A percentile compares a stretch with the other conserved stretches of the same genome.
Conservation (phyloP, 2,888 invertebrate genomes). For the Dastarcus helophoroides region DNA sequence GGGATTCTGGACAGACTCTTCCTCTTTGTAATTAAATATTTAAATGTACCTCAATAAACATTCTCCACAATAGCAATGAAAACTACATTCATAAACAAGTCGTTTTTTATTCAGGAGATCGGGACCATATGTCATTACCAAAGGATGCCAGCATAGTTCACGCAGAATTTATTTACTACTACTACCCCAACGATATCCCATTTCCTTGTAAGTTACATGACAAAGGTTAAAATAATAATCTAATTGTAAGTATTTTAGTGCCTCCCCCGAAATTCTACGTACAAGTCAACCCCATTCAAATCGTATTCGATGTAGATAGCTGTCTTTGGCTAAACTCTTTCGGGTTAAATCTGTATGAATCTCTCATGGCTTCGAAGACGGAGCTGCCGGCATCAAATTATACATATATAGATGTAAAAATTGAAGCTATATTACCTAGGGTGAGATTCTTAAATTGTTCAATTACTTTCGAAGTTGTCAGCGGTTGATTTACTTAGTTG, state of each 20-base stretch:
- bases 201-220: conserved; percentile 63
- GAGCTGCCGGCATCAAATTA: conserved; percentile 33
- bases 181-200: conserved; percentile 83
- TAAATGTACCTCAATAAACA: neutral
- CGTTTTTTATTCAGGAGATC: conserved; percentile 50
- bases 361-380: conserved; percentile 45
- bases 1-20: no score
- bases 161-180: conserved; percentile 92
- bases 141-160: conserved; percentile 87
- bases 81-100: no score
- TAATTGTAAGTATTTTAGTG: conserved; percentile 48
- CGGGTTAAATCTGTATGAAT: conserved; percentile 72
- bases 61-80: neutral
- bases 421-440: conserved; percentile 90
- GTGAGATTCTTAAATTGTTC: no score
- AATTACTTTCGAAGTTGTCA: conserved; percentile 1
- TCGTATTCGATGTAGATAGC: conserved; percentile 79
- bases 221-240: neutral
- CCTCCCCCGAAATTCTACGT: conserved; percentile 89
- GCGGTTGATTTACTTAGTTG: conserved; percentile 1
- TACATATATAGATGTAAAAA: conserved; percentile 71
- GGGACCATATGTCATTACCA: conserved; percentile 72
- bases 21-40: no score
- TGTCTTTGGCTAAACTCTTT: conserved; percentile 92
- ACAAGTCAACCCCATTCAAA: conserved; percentile 80